These are phyloP conservation scores for Nasonovia ribisnigri DNA, from an alignment of 2,888 invertebrate genomes.

Conservation along the genomic window DNA sequence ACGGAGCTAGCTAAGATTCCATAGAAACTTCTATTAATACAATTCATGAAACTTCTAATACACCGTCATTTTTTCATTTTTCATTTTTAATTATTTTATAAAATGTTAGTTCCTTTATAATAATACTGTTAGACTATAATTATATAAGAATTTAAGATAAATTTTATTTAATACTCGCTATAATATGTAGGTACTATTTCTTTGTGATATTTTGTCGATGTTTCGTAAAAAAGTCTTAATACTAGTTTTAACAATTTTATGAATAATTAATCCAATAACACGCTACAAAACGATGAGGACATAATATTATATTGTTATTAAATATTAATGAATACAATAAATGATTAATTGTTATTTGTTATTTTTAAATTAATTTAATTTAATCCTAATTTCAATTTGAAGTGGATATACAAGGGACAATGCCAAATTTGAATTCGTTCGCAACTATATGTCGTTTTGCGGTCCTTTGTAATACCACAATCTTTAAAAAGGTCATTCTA, in stretches of 20 bases:
- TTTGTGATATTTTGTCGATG: neutral
- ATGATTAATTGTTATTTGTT: neutral
- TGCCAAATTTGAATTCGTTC: neutral
- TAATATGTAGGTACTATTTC: neutral
- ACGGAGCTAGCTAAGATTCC: too few relatives aligned
- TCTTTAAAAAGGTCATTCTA: neutral
- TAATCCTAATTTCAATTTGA: neutral
- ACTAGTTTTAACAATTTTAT: neutral
- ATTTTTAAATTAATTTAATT: neutral
- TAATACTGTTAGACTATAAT: neutral
- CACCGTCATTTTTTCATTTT: neutral
- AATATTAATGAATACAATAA: neutral
- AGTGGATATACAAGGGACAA: neutral
- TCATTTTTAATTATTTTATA: neutral
- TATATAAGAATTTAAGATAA: neutral
- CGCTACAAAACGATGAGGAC: neutral
- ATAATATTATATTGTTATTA: neutral
- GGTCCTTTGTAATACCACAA: neutral
- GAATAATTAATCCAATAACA: neutral
- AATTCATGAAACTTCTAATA: neutral
- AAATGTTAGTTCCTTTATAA: neutral
- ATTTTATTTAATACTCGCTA: neutral
- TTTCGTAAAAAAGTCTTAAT: neutral
- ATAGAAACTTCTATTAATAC: too few relatives aligned
- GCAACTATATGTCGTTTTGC: neutral